Evolutionary conservation across 2,113 vertebrate genomes (phyloP), one percentile per base, ranked within the genome.

Genomic region (Ivindomyrus marchei): DNA sequence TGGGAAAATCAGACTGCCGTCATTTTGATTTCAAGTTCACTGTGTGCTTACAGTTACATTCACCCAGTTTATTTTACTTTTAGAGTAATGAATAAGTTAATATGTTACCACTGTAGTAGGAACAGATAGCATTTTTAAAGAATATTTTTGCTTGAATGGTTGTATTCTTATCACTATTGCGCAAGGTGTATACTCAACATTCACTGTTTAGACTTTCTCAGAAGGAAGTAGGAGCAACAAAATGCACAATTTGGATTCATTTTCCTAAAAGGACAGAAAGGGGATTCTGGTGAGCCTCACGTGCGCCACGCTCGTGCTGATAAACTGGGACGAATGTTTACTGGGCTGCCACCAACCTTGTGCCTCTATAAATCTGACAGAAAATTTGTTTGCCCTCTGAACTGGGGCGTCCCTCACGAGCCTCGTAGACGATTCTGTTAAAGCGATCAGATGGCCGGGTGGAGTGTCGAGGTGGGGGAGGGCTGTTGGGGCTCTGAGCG

Each of bases 321-420:
- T 91, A 90, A 92, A 92, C 92, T 91, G 27, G 91, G 85, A 85
- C 90, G 88, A 92, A 91, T 89, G 15, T 92, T 94, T 94, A 93
- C 91, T 86, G 92, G 91, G 89, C 91, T 94, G 94, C 94, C 94
- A 94, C 93, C 90, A 58, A 94, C 94, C 93, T 89, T 91, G 94
- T 92, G 93, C 88, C 91, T 92, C 92, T 90, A 89, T 94, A 92
- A 91, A 94, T 94, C 95, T 94, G 94, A 94, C 95, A 94, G 93
- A 95, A 94, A 93, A 95, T 97, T 93, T 92, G 93, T 95, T 94
- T 96, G 96, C 93, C 95, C 96, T 94, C 93, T 94, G 95, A 96
- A 95, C 94, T 90, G 66, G 50, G 88, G 47, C 3, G 91, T 92
- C 95, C 87, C 93, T 92, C 92, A 0, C 1, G 94, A 96, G 95